Evolutionary conservation across 2,113 vertebrate species (phyloP).

Genomic region (Uropsilus gracilis): DNA sequence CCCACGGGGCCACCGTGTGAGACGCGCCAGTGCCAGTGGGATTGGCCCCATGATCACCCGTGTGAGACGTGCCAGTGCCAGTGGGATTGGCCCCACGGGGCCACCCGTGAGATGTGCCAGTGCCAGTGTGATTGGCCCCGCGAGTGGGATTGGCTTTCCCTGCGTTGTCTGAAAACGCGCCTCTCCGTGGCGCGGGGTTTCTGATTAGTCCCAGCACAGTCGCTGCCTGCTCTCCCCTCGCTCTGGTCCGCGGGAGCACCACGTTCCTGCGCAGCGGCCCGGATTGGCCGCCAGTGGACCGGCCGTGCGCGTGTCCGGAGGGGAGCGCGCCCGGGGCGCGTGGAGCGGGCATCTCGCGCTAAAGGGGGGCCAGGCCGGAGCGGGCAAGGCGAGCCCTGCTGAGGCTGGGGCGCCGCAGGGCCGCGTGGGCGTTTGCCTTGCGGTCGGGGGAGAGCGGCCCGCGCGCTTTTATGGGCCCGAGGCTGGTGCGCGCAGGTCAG

Average conservation of each 20-base stretch:
- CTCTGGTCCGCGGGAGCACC: neutral
- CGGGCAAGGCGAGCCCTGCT: neutral
- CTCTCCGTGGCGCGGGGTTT: neutral
- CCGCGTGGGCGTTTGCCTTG: neutral
- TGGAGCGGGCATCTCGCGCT: too few species aligned
- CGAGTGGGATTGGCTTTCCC: too few species aligned
- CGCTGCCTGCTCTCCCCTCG: neutral
- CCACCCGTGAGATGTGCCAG: too few species aligned
- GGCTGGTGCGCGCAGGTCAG: too few species aligned
- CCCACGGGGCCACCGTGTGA: too few species aligned
- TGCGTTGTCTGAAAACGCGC: neutral
- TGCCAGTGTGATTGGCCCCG: neutral
- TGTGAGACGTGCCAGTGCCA: too few species aligned
- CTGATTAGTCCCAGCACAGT: neutral
- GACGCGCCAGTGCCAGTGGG: too few species aligned
- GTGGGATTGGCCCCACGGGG: too few species aligned
- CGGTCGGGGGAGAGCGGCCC: neutral
- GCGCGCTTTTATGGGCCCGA: slow-evolving; percentile 67
- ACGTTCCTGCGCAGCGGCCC: neutral
- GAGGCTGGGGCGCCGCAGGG: neutral
- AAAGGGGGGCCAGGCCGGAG: neutral
- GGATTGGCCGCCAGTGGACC: too few species aligned
- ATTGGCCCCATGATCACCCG: too few species aligned
- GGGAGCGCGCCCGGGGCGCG: too few species aligned
- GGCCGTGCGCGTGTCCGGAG: too few species aligned